Conservation (phyloP, 2,888 invertebrate species). For the Stenichneumon culpator region DNA sequence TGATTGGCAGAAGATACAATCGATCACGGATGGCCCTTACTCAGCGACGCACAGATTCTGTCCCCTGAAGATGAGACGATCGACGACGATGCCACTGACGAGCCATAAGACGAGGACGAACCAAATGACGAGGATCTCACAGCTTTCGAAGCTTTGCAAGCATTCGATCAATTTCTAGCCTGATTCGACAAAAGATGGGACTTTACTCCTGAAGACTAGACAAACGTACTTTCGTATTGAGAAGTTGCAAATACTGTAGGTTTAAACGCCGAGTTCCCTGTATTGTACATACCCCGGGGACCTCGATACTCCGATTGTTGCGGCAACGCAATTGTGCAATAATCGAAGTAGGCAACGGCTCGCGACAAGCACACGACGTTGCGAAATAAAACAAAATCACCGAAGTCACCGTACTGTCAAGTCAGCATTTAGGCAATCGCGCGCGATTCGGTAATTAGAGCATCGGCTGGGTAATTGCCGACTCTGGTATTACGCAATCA, state of each 20-base stretch:
- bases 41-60: neutral
- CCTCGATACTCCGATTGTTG: too few relatives aligned
- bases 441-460: too few relatives aligned
- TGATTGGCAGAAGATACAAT: neutral
- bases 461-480: too few relatives aligned
- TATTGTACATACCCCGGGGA: too few relatives aligned
- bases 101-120: neutral
- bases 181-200: constrained; percentile 28
- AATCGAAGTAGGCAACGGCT: too few relatives aligned
- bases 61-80: neutral
- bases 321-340: too few relatives aligned
- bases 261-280: neutral
- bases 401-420: too few relatives aligned
- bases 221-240: neutral
- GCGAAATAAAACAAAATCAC: too few relatives aligned
- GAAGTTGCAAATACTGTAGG: neutral
- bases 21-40: constrained; percentile 13
- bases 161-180: neutral
- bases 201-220: constrained; percentile 2
- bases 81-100: too few relatives aligned
- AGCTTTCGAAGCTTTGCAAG: neutral
- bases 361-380: too few relatives aligned
- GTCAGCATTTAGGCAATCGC: too few relatives aligned
- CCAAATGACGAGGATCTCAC: neutral
- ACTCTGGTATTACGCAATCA: too few relatives aligned